A percentile compares a stretch with the other conserved stretches of the same genome.
Evolutionary conservation across 2,888 invertebrate species (phyloP).

Genomic region (Urechis unicinctus): DNA sequence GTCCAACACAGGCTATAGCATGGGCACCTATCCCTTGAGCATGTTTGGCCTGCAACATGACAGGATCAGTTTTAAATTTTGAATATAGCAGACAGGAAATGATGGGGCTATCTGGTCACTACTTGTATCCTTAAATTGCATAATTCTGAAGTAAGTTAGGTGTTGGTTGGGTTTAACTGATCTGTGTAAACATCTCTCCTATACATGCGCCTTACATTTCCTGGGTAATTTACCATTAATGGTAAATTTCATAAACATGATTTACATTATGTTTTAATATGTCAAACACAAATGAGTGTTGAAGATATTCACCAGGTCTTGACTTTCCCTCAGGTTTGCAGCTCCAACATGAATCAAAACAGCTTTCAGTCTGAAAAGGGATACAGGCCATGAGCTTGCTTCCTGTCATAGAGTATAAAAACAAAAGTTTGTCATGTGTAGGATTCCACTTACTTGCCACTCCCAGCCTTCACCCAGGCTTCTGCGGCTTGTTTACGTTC

Average conservation of each 20-base stretch:
- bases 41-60: slow-evolving; percentile 33
- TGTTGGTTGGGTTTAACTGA: no score
- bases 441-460: slow-evolving; percentile 21
- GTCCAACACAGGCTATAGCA: slow-evolving; percentile 40
- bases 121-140: no score
- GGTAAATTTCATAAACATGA: no score
- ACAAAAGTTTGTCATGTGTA: neutral
- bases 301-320: slow-evolving; percentile 27
- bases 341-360: slow-evolving; percentile 31
- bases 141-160: no score
- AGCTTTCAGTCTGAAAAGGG: slow-evolving; percentile 21
- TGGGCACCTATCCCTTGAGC: slow-evolving; percentile 35
- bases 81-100: no score
- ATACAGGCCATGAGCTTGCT: neutral
- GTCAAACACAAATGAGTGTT: no score
- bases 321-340: slow-evolving; percentile 23
- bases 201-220: no score
- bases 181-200: no score
- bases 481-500: slow-evolving; percentile 66
- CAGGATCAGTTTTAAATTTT: no score
- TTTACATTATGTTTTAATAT: no score
- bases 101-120: no score
- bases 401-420: neutral
- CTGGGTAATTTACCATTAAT: no score
- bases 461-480: slow-evolving; percentile 51